Evolutionary conservation across 1,140 invertebrate species (phyloP), one percentile per base, ranked within the genome.

Genomic region (Kradibia gibbosae): DNA sequence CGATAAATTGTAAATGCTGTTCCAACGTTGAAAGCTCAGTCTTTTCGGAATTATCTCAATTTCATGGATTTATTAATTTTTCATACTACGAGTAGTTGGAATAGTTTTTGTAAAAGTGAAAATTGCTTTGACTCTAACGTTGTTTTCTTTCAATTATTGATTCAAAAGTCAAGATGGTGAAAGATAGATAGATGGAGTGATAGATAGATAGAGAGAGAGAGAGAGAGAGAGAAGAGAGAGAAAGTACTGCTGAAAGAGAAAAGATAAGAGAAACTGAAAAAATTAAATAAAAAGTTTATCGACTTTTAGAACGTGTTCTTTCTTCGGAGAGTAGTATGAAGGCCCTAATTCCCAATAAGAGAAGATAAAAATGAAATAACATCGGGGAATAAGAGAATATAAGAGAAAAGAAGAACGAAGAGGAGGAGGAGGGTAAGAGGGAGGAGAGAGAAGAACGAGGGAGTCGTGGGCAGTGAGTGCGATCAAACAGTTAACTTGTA

Each of bases 401-500:
- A 65, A 31, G 13, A 34, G 17, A 3, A 75, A 8, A 82, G 39
- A 53, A 70, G 53, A 57, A 79, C 10, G 65, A n/a, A 13, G 42
- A 73, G 36, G 28, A 75, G 42, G 50, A 67, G 36, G 25, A 78
- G 80, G 34, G 53, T 39, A 79, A 57, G 70, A 60, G 36, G 25
- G 81, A 82, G 34, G 53, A 48, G 76, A 57, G 70, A 60, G 48
- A 60, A 15, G 70, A 60, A n/a, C 3, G 28, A 73, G 28, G 1
- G 45, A 22, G 60, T 70, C 70, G 82, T 81, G 71, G 73, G 76
- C 71, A 57, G n/a, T 73, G 50, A n/a, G 22, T 50, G 36, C 48
- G 71, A 65, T 78, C 48, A 72, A 82, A 25, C 67, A 71, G 50
- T 80, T 81, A 55, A 53, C 77, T 57, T 67, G 34, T 71, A 70